A percentile compares a stretch with the other conserved stretches of the same genome.
These are phyloP conservation scores for Lordiphosa clarofinis DNA, from an alignment of 1,140 invertebrate genomes.

Conservation along the genomic window DNA sequence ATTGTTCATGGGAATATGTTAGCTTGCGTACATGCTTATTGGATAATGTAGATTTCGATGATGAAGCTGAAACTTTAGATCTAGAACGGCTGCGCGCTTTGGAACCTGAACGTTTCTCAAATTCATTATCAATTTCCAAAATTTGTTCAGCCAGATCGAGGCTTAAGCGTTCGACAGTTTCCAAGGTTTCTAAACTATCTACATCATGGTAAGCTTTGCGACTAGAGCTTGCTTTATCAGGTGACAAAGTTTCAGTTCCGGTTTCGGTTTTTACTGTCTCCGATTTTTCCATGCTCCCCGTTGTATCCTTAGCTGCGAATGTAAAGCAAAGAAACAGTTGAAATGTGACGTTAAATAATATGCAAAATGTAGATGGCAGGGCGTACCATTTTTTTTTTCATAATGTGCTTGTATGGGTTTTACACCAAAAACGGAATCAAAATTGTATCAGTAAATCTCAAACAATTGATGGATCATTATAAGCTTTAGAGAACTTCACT, in stretches of 20 bases:
- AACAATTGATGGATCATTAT: too few relatives aligned
- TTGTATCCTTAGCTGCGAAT: conserved; percentile 43
- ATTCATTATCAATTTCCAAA: conserved; percentile 48
- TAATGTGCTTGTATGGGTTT: too few relatives aligned
- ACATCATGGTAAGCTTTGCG: conserved; percentile 26
- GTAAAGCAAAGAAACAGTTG: conserved; percentile 37
- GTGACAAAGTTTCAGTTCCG: conserved; percentile 8
- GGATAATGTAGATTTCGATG: neutral
- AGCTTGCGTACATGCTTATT: conserved; percentile 49
- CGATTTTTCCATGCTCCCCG: conserved; percentile 7
- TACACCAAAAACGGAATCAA: neutral
- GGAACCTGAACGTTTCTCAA: conserved; percentile 51
- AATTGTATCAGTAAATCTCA: neutral
- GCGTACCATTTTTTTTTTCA: too few relatives aligned
- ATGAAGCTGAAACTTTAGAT: conserved; percentile 18
- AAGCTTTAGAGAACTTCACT: too few relatives aligned
- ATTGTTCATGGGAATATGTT: conserved; percentile 49
- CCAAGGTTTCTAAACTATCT: conserved; percentile 32
- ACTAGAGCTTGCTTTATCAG: conserved; percentile 5
- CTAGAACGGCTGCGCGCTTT: conserved; percentile 40
- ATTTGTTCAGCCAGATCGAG: conserved; percentile 51
- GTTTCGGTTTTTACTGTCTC: neutral
- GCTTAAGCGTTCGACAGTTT: conserved; percentile 43
- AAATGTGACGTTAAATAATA: conserved; percentile 4
- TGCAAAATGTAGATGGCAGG: neutral